Evolutionary conservation across 2,113 vertebrate genomes (phyloP), one percentile per base, ranked within the genome.

Genomic region (Sialia sialis): DNA sequence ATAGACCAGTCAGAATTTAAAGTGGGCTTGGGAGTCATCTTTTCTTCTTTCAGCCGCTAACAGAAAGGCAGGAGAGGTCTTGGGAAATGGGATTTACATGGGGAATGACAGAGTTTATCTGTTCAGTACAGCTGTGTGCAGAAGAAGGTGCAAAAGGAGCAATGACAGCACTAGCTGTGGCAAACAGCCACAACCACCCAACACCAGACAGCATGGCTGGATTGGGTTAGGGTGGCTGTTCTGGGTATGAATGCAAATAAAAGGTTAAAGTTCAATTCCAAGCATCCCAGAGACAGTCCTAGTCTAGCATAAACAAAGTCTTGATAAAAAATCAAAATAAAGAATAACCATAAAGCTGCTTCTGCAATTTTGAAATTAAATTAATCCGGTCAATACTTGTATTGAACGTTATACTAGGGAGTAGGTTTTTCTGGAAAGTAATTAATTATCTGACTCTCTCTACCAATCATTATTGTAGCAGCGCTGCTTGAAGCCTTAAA

Each of bases 111-210:
- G 56, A 29, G 8, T 62, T 87, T 78, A 36, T 54, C 51, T 2
- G 1, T 18, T 46, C 30, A 39, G 43, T 21, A 9, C 29, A 48
- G 16, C 4, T 1, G 0, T 5, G 4, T 43, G 43, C 4, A 2
- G 34, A 74, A 39, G 15, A 49, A 43, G 14, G 11, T 84, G 29
- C 27, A 12, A 89, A 74, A 67, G 23, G 18, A 70, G 18, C 68
- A 51, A 70, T 11, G 52, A 19, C 23, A 21, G 6, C 4, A 3
- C 7, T 10, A 27, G 7, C 22, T 11, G 22, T 27, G 39, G 2
- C 1, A 54, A 69, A 41, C 0, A 52, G 36, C 15, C 15, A 29
- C 27, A 66, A 18, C 8, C 48, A 70, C 22, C 41, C 8, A 19
- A 41, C 29, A 56, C 5, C 46, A 34, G 16, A 51, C 4, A 44